Conservation (phyloP, 2,797 vertebrate species). For the Oreortyx pictus region DNA sequence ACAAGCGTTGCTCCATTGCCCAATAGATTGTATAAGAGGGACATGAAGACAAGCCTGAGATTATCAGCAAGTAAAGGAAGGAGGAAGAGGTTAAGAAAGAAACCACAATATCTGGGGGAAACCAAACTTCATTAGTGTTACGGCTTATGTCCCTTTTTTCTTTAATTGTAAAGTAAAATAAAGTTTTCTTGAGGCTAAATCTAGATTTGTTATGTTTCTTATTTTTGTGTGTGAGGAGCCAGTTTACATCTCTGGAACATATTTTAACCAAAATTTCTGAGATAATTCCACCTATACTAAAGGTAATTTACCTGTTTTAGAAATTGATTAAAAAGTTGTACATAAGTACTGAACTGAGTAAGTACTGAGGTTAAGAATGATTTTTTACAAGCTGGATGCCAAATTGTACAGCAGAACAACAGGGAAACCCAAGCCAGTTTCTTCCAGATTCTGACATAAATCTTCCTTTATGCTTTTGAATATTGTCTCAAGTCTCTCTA, state of each 20-base stretch:
- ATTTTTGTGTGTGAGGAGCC: not conserved
- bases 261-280: not conserved
- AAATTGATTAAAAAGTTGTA: not conserved
- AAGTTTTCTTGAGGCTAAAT: not conserved
- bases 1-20: not conserved
- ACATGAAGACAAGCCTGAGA: not conserved
- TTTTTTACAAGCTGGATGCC: not conserved
- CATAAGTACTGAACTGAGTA: not conserved
- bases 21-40: not conserved
- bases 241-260: not conserved
- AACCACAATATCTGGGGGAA: not conserved
- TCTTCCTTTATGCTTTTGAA: not conserved
- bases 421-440: not conserved
- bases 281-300: not conserved
- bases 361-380: not conserved
- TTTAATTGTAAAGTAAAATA: not conserved
- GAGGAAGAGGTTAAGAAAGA: not conserved
- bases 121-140: not conserved
- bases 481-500: not conserved
- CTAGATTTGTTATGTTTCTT: not conserved
- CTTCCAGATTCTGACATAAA: not conserved
- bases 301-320: not conserved
- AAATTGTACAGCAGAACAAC: not conserved
- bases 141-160: not conserved
- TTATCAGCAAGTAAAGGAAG: not conserved